phyloP scores from a whole-genome alignment of 2,797 vertebrate species.

The Gephyroberyx darwinii region DNA sequence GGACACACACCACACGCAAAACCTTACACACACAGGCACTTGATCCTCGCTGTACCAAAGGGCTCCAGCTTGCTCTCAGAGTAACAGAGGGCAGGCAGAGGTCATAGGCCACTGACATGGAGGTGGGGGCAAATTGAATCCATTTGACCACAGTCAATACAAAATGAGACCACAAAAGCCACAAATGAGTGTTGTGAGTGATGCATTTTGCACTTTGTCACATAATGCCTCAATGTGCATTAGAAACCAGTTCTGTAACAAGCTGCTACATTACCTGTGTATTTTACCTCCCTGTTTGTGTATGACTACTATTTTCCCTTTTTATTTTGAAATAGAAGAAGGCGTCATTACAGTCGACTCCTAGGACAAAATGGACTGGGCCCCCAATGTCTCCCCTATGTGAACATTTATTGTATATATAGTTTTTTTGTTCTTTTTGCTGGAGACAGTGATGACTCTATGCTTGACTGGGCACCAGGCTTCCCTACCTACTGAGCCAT shows the following conservation, averaged over 20 bases:
- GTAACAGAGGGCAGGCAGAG: slow-evolving; percentile 25
- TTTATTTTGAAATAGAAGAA: slow-evolving; percentile 2
- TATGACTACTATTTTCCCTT: slow-evolving; percentile 1
- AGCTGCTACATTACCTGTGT: slow-evolving; percentile 11
- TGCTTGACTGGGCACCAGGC: slow-evolving; percentile 47
- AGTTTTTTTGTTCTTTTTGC: slow-evolving; percentile 40
- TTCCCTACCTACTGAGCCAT: slow-evolving; percentile 51
- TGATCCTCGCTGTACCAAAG: not conserved
- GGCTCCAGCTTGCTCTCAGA: slow-evolving; percentile 14
- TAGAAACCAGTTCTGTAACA: not conserved
- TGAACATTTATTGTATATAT: not conserved
- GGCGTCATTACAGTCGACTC: slow-evolving; percentile 50
- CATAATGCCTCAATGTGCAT: not conserved
- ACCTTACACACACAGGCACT: slow-evolving; percentile 8
- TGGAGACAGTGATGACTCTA: slow-evolving; percentile 55
- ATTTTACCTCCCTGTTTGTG: slow-evolving; percentile 16
- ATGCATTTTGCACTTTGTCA: slow-evolving; percentile 29
- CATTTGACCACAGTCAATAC: slow-evolving; percentile 57
- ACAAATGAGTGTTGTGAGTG: slow-evolving; percentile 24
- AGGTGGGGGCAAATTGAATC: slow-evolving; percentile 37
- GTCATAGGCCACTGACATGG: slow-evolving; percentile 21
- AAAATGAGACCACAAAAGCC: slow-evolving; percentile 33
- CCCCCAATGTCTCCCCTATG: slow-evolving; percentile 26
- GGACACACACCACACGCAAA: slow-evolving; percentile 9
- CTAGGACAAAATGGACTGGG: slow-evolving; percentile 28